Percentiles rank a stretch among this genome's conserved stretches.
These are phyloP conservation scores for Cyprinodon tularosa DNA, from an alignment of 2,113 vertebrate genomes.

Conservation along the genomic window DNA sequence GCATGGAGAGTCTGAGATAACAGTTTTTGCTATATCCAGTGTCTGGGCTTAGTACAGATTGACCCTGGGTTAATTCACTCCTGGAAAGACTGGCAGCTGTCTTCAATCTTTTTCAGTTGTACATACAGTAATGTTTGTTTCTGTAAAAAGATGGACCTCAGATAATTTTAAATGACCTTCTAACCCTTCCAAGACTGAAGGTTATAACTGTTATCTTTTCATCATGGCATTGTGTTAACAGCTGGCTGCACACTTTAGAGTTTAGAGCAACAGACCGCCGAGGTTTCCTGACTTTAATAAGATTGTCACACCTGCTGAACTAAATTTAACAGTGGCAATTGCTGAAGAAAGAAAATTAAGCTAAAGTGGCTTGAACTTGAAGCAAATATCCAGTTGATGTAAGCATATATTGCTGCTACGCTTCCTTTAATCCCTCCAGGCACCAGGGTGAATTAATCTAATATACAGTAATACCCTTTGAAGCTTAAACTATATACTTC, in stretches of 20 bases:
- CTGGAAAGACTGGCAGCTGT: neutral
- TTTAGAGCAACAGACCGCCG: neutral
- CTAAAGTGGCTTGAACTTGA: conserved; percentile 15
- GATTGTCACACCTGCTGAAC: neutral
- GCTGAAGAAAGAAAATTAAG: conserved; percentile 13
- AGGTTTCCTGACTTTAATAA: neutral
- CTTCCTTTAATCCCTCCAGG: conserved; percentile 65
- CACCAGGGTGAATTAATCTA: conserved; percentile 71
- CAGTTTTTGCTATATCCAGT: neutral
- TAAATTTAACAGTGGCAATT: conserved; percentile 52
- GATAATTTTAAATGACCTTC: neutral
- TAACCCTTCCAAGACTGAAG: neutral
- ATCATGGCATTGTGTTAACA: neutral
- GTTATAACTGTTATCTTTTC: neutral
- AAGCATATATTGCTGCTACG: conserved; percentile 38
- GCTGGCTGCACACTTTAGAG: too few relatives aligned
- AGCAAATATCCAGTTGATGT: conserved; percentile 45
- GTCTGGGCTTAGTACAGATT: neutral
- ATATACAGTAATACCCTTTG: conserved; percentile 71
- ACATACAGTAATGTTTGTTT: neutral
- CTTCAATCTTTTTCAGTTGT: neutral
- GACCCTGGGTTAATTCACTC: neutral
- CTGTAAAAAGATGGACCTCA: neutral
- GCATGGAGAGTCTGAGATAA: neutral
- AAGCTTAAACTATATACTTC: conserved; percentile 68